Evolutionary conservation across 2,797 vertebrate genomes (phyloP).

Genomic region (Sebastolobus altivelis): DNA sequence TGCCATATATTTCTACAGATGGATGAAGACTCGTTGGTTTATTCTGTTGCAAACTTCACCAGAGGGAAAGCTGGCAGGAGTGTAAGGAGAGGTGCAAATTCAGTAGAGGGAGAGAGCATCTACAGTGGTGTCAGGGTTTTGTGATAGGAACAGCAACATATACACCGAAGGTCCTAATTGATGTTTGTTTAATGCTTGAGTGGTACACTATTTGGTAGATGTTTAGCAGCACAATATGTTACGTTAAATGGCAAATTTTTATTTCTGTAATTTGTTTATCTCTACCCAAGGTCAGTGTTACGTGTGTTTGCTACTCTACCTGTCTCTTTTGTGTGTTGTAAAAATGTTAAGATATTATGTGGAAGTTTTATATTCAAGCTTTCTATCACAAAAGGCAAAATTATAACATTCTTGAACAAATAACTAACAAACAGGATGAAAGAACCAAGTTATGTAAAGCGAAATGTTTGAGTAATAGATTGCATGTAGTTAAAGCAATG

Average conservation of each 20-base stretch:
- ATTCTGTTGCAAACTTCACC: slow-evolving; percentile 10
- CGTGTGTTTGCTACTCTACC: neutral
- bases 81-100: accelerated
- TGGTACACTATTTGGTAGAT: neutral
- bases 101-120: neutral
- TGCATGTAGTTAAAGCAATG: no score
- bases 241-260: neutral
- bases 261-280: neutral
- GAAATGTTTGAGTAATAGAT: neutral
- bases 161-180: neutral
- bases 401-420: neutral
- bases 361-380: neutral
- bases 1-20: slow-evolving; percentile 5
- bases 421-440: neutral
- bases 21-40: slow-evolving; percentile 11
- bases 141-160: neutral
- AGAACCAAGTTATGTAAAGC: neutral
- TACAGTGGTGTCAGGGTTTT: slow-evolving; percentile 21
- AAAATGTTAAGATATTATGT: neutral
- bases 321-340: neutral
- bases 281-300: neutral
- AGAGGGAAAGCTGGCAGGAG: neutral
- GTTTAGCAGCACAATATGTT: neutral
- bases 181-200: neutral
- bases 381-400: neutral